Base-by-base conservation (phyloP, 2,113 vertebrate genomes). In the Prietella phreatophila region DNA sequence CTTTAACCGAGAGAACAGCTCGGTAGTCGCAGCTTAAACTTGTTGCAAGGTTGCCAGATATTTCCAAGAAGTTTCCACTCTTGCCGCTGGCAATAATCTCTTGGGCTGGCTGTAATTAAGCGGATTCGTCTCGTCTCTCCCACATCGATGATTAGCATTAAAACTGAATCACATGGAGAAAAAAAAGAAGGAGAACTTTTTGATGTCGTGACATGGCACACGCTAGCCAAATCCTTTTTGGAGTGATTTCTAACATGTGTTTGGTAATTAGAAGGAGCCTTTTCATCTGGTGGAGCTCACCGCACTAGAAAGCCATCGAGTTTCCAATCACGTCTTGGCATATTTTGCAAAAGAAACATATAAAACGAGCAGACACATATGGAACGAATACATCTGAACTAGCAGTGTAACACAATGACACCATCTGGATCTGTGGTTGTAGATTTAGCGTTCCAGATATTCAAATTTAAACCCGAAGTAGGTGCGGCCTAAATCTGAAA, bases 221-320 rank as follows among this genome's bases (percentile, higher is more conserved):
- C 78, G 25, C 83, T 67, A 82, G 82, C 82, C 78, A 86, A 76
- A 86, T 90, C 87, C 89, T 86, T 88, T 78, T 89, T 63, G 75
- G 85, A 86, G 71, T 84, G 88, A 83, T 79, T 83, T 88, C 84
- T 71, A 87, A 90, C 91, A 90, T 90, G 89, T 90, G 90, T 89
- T 89, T 83, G 88, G 84, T 91, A 92, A 91, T 92, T 89, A 58
- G 58, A 88, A 71, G 82, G 82, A 85, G 87, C 36, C 84, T 87
- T 89, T 90, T 90, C 87, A 90, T 91, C 87, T 89, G 83, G 65
- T 47, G 82, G 56, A 58, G 76, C 71, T 86, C 85, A 67, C 76
- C n/a, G 27, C 82, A 87, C 85, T 90, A 90, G 87, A 88, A 86
- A 88, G 88, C 79, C 89, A 87, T 92, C 86, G 78, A 87, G 88